These are phyloP conservation scores for Tenthredo mesomela DNA, from an alignment of 2,888 invertebrate genomes.

Conservation along the genomic window DNA sequence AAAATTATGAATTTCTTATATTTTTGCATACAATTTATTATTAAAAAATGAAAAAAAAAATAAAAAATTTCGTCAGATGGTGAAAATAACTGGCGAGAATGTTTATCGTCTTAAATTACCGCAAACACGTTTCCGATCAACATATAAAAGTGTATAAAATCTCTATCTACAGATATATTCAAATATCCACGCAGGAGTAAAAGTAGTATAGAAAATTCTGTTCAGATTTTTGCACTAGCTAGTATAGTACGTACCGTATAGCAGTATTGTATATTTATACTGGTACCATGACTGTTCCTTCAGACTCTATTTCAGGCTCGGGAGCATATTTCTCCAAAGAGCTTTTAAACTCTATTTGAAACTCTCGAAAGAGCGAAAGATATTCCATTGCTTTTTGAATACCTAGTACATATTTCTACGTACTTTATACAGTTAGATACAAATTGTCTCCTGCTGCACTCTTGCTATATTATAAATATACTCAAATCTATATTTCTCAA, in stretches of 20 bases:
- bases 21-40: background rate
- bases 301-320: constrained; percentile 39
- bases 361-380: constrained; percentile 48
- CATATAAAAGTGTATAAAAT: background rate
- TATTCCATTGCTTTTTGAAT: constrained; percentile 45
- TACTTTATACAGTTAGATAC: background rate
- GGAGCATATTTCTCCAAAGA: constrained; percentile 44
- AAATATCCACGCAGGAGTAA: background rate
- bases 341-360: constrained; percentile 55
- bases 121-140: constrained; percentile 6
- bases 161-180: background rate
- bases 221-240: background rate
- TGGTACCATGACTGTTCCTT: constrained; percentile 5
- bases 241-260: background rate
- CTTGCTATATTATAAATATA: background rate
- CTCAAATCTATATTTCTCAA: background rate
- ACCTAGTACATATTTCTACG: background rate
- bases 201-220: background rate
- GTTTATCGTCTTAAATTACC: constrained; percentile 5
- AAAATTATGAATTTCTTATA: background rate
- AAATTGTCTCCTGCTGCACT: background rate
- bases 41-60: too few relatives aligned
- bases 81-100: background rate
- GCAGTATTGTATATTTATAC: constrained; percentile 8
- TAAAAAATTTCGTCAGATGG: too few relatives aligned